phyloP scores from a whole-genome alignment of 2,113 vertebrate genomes.

The Microcebus ravelobensis region DNA sequence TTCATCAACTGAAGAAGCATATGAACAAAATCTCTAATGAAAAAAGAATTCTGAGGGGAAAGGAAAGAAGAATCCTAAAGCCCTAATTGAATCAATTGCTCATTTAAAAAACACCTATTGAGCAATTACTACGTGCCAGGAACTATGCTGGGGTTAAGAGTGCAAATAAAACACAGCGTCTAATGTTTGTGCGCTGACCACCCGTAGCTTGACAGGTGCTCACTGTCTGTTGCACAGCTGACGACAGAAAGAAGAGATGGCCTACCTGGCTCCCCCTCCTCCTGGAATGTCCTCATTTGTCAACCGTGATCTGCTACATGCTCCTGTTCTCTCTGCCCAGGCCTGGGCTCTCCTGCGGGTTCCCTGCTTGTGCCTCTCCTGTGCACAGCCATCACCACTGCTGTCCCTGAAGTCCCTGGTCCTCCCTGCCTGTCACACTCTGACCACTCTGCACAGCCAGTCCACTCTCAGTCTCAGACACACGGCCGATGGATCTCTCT shows the following conservation, averaged over 20 bases:
- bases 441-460: not conserved
- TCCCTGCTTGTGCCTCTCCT: not conserved
- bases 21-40: not conserved
- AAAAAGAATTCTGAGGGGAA: not conserved
- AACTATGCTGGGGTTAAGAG: not conserved
- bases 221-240: not conserved
- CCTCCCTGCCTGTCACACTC: accelerated
- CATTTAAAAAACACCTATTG: not conserved
- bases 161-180: not conserved
- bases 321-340: not conserved
- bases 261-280: not conserved
- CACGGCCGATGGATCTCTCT: accelerated
- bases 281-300: too few relatives aligned
- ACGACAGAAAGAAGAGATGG: not conserved
- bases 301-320: accelerated
- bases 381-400: not conserved
- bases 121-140: not conserved
- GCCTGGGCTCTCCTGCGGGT: too few relatives aligned
- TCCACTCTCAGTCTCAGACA: not conserved
- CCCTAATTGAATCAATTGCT: not conserved
- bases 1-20: not conserved
- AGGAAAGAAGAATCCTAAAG: not conserved
- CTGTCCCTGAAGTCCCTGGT: not conserved
- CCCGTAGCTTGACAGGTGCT: not conserved
- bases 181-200: not conserved